Base-by-base conservation (phyloP, 92 coral and sea anemone species). In the Virgularia gustaviana region DNA sequence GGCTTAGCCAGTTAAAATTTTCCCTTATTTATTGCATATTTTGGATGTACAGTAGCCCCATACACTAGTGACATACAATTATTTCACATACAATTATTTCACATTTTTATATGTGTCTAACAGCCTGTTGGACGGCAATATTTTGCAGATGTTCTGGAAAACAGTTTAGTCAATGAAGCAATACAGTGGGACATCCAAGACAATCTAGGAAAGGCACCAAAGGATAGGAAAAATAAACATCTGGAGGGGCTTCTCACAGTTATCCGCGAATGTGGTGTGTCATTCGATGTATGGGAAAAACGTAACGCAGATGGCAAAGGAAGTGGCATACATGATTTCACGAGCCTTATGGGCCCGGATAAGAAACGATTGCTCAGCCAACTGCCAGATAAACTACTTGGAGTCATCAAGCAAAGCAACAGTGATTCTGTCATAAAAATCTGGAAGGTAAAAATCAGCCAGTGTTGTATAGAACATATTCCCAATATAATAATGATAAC, bases 301-400 rank as follows among this genome's bases (percentile, higher is more conserved):
- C 24, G 49, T 19, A 60, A 77, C 65, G 81, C 65, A 29, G 75
- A 77, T 49, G 75, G 75, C 18, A 51, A 64, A 59, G 81, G 65
- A 18, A 77, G 75, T 77, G 81, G 81, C 19, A 32, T 77, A 18
- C 61, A 77, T 10, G 81, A 77, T 51, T 77, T 77, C 57, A 77
- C 81, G 24, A 63, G 81, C 72, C 63, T 65, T 29, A 77, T 77
- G 81, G 81, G 81, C 31, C 22, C 75, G 36, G 66, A 77, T 39
- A 77, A 77, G 72, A 77, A 76, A 54, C 73, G 39, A 13, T 36
- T 75, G 18, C 24, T 75, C 49, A 63, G 71, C 31, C 51, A 63
- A 36, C 71, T 63, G 25, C 71, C 71, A 63, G 71, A 63, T 63
- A 63, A 63, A 18, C 30, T 63, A 37, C 8, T 39, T 36, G 72